Percentiles rank a stretch among this genome's conserved stretches.
Conservation (phyloP, 2,888 invertebrate species). For the Ctenicera cuprea region DNA sequence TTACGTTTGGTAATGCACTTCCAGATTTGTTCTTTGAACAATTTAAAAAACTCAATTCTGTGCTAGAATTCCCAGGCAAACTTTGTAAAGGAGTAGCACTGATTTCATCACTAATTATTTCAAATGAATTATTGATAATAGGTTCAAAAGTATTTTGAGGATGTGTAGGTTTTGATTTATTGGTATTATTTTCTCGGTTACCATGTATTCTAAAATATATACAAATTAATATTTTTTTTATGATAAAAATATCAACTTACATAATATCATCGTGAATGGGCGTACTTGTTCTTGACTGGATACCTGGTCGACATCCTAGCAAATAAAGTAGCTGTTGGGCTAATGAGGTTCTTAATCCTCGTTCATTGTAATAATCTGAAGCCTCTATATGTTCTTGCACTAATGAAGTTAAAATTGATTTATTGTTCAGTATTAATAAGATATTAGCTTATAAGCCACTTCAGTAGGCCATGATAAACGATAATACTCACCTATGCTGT, state of each 20-base stretch:
- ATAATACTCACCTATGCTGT: conserved; percentile 64
- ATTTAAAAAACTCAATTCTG: conserved; percentile 11
- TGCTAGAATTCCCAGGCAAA: conserved; percentile 56
- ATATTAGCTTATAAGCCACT: background rate
- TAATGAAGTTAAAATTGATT: conserved; percentile 56
- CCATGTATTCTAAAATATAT: background rate
- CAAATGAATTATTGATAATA: conserved; percentile 31
- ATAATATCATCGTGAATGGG: conserved; percentile 17
- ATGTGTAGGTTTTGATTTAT: background rate
- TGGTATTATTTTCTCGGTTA: background rate
- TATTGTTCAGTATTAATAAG: conserved; percentile 3
- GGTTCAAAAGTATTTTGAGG: conserved; percentile 30
- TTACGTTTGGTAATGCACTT: background rate
- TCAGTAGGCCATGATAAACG: background rate
- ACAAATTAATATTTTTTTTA: no score
- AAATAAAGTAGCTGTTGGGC: conserved; percentile 66
- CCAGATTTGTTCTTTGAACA: background rate
- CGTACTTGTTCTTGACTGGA: conserved; percentile 35
- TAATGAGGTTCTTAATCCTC: conserved; percentile 59
- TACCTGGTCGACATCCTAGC: conserved; percentile 55
- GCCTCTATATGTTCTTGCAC: conserved; percentile 68
- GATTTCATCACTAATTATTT: conserved; percentile 37
- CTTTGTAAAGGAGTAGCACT: conserved; percentile 58
- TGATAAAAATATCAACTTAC: conserved; percentile 31
- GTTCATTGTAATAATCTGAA: conserved; percentile 64